A percentile compares a stretch with the other conserved stretches of the same genome.
These are phyloP conservation scores for Epizoanthus scotinus DNA, from an alignment of 92 coral and sea anemone genomes.

Conservation along the genomic window DNA sequence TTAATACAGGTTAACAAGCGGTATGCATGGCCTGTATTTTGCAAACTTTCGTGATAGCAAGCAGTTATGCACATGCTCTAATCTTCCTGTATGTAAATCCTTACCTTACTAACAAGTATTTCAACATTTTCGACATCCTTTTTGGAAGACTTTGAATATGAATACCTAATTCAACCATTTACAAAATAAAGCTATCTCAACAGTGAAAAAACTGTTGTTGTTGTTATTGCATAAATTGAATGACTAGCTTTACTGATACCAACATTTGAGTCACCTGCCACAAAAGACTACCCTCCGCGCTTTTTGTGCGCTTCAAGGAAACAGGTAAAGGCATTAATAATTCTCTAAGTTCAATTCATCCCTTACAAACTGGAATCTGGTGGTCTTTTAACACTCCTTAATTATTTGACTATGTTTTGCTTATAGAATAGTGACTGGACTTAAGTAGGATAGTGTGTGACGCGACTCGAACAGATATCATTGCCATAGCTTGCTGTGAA, in stretches of 20 bases:
- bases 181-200: constrained; percentile 7
- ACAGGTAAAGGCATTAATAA: constrained; percentile 39
- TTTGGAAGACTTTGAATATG: neutral
- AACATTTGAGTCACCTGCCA: constrained; percentile 28
- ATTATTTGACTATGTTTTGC: constrained; percentile 22
- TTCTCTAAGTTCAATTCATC: constrained; percentile 28
- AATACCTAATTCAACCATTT: neutral
- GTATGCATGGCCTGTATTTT: constrained; percentile 5
- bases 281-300: neutral
- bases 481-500: constrained; percentile 2
- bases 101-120: neutral
- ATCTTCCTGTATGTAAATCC: neutral
- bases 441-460: neutral
- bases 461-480: neutral
- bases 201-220: neutral
- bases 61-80: neutral
- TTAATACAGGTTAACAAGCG: neutral
- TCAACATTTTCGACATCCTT: neutral
- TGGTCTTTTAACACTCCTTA: constrained; percentile 43
- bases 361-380: constrained; percentile 37
- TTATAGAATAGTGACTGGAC: neutral
- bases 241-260: neutral
- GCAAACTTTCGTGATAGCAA: neutral
- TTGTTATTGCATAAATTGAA: neutral
- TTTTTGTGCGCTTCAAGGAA: constrained; percentile 13